These are phyloP conservation scores for Rotaria sp. DNA, from an alignment of 2,888 invertebrate genomes.

Conservation along the genomic window DNA sequence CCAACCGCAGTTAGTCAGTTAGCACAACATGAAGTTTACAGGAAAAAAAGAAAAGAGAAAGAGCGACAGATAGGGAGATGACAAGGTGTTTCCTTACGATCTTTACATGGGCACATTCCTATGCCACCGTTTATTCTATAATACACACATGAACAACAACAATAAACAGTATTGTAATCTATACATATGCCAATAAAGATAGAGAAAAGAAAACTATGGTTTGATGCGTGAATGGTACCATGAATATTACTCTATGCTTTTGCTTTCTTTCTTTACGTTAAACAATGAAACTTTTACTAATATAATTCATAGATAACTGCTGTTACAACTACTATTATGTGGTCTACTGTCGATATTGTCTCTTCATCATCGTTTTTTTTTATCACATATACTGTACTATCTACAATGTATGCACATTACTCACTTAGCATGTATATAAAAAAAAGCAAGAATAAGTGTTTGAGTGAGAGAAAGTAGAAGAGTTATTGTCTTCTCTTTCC, in stretches of 20 bases:
- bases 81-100: slow-evolving; percentile 2
- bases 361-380: neutral
- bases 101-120: neutral
- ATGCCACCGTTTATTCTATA: neutral
- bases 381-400: neutral
- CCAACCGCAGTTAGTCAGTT: neutral
- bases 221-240: neutral
- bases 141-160: neutral
- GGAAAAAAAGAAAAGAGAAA: neutral
- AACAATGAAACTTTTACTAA: neutral
- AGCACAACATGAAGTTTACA: neutral
- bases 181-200: neutral
- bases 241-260: neutral
- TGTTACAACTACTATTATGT: neutral
- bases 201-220: neutral
- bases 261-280: neutral
- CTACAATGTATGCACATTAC: neutral
- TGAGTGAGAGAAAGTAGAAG: neutral
- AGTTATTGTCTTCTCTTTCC: neutral
- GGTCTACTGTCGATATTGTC: neutral
- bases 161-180: neutral
- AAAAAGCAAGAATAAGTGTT: neutral
- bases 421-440: neutral
- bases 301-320: neutral
- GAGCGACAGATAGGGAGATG: neutral